These are phyloP conservation scores for Lepetodrilus schrolli DNA, from an alignment of 2,888 invertebrate species.

Conservation along the genomic window DNA sequence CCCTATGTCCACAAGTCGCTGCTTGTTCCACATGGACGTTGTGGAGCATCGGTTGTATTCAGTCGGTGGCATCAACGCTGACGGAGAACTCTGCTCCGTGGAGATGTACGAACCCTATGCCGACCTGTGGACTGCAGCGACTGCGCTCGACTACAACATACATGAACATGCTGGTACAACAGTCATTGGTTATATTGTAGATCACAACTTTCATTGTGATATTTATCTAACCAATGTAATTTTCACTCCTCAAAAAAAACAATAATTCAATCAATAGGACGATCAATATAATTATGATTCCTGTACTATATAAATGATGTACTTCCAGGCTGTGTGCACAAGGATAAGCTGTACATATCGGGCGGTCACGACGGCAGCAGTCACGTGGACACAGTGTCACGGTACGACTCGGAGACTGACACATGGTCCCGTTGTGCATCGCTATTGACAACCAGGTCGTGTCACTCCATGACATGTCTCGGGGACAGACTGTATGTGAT, in stretches of 20 bases:
- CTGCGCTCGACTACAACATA: constrained; percentile 40
- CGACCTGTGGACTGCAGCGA: constrained; percentile 47
- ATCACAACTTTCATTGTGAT: too few relatives aligned
- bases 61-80: constrained; percentile 48
- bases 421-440: constrained; percentile 41
- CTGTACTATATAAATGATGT: too few relatives aligned
- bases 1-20: constrained; percentile 46
- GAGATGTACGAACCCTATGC: constrained; percentile 46
- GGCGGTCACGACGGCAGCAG: constrained; percentile 52
- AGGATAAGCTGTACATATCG: constrained; percentile 47
- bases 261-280: too few relatives aligned
- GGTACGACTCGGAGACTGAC: constrained; percentile 40
- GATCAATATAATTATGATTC: too few relatives aligned
- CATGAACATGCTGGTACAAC: constrained; percentile 58
- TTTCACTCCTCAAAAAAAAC: too few relatives aligned
- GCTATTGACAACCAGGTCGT: constrained; percentile 46
- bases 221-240: too few relatives aligned
- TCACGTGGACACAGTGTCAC: constrained; percentile 42
- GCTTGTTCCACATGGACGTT: constrained; percentile 51
- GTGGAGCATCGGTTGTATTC: constrained; percentile 49
- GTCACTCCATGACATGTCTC: constrained; percentile 49
- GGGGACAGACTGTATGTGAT: constrained; percentile 44
- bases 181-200: too few relatives aligned
- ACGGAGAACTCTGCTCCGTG: constrained; percentile 46
- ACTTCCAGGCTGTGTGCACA: constrained; percentile 45